Conservation (phyloP, 2,888 invertebrate species). For the Oscheius sp. region DNA sequence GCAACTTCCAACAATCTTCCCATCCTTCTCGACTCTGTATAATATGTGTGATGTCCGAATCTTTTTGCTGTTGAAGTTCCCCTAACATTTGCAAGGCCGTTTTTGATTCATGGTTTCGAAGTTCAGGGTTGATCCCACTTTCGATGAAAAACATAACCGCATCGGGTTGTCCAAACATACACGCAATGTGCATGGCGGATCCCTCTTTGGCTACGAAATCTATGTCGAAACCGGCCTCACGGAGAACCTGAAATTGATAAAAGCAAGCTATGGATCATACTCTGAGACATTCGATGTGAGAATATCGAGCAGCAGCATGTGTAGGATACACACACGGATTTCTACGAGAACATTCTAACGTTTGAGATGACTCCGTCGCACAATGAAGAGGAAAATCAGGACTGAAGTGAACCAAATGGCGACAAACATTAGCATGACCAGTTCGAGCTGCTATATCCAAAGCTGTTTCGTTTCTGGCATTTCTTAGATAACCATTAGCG, state of each 20-base stretch:
- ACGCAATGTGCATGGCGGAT: slow-evolving; percentile 70
- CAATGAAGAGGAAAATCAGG: slow-evolving; percentile 59
- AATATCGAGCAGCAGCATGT: slow-evolving; percentile 81
- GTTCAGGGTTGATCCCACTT: slow-evolving; percentile 69
- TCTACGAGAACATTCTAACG: slow-evolving; percentile 38
- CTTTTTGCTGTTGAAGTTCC: slow-evolving; percentile 87
- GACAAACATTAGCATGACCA: slow-evolving; percentile 54
- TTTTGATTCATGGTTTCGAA: slow-evolving; percentile 82
- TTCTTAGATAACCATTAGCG: slow-evolving; percentile 59
- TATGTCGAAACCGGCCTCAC: slow-evolving; percentile 79
- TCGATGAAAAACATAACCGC: slow-evolving; percentile 66
- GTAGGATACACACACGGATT: slow-evolving; percentile 76
- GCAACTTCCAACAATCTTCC: slow-evolving; percentile 51
- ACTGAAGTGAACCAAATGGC: slow-evolving; percentile 45
- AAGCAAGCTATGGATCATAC: neutral
- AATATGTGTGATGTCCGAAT: slow-evolving; percentile 84
- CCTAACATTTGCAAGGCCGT: slow-evolving; percentile 87
- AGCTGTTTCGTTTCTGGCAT: slow-evolving; percentile 82
- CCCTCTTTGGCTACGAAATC: slow-evolving; percentile 74
- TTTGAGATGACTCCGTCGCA: slow-evolving; percentile 45
- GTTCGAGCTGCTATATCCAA: slow-evolving; percentile 90
- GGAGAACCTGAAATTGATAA: slow-evolving; percentile 71
- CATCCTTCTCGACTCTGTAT: slow-evolving; percentile 73
- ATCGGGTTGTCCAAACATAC: slow-evolving; percentile 67
- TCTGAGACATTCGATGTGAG: slow-evolving; percentile 75